These are phyloP conservation scores for Petrocephalus schoutedeni DNA, from an alignment of 2,797 vertebrate species.

Conservation along the genomic window DNA sequence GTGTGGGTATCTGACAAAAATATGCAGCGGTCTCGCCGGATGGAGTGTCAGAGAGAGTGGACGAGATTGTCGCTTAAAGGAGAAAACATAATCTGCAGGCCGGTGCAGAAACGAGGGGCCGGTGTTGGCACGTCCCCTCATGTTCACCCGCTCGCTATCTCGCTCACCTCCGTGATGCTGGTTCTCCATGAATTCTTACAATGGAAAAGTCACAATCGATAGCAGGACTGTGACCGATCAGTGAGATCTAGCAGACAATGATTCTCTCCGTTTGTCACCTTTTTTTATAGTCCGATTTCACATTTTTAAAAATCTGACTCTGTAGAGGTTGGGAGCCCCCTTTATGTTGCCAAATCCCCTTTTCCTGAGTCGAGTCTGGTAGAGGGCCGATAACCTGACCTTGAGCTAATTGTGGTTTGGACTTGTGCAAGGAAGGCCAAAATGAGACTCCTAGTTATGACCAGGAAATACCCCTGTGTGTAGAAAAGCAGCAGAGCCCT, in stretches of 20 bases:
- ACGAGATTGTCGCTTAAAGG: not conserved
- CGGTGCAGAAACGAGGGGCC: not conserved
- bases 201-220: not conserved
- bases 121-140: not conserved
- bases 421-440: constrained; percentile 42
- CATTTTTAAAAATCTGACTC: constrained; percentile 45
- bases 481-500: not conserved
- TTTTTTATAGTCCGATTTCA: constrained; percentile 13
- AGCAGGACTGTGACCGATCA: not conserved
- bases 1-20: not conserved
- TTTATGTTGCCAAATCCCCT: constrained; percentile 53
- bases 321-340: constrained; percentile 45
- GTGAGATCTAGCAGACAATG: not conserved
- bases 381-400: constrained; percentile 60
- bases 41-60: not conserved
- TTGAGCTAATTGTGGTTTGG: constrained; percentile 66
- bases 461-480: not conserved
- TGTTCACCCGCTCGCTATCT: not conserved
- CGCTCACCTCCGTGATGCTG: not conserved
- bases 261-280: constrained; percentile 11
- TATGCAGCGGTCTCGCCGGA: not conserved
- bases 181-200: not conserved
- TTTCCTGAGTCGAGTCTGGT: constrained; percentile 59
- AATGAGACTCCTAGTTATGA: constrained; percentile 45
- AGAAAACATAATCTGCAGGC: not conserved